Percentiles rank a stretch among this genome's conserved stretches.
Evolutionary conservation across 2,888 invertebrate species (phyloP).

Genomic region (Drosophila tripunctata): DNA sequence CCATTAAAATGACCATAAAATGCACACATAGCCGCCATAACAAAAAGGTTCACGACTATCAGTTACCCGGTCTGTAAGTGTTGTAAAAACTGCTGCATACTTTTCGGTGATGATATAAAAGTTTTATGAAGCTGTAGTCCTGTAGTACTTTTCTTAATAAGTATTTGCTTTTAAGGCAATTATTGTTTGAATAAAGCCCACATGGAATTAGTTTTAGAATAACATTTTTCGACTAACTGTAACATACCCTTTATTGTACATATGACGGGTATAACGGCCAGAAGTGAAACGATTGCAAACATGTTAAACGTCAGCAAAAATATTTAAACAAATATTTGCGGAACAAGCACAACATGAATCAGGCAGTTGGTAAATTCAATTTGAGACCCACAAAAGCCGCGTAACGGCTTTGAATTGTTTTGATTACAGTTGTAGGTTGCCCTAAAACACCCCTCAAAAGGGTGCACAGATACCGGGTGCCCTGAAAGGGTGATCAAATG

Average conservation of each 20-base stretch:
- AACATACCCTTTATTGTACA: not conserved
- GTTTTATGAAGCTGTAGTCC: too few species aligned
- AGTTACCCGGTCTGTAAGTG: too few species aligned
- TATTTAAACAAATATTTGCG: constrained; percentile 66
- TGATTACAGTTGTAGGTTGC: constrained; percentile 40
- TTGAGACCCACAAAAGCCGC: constrained; percentile 46
- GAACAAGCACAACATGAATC: constrained; percentile 41
- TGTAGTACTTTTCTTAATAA: too few species aligned
- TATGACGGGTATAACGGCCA: not conserved
- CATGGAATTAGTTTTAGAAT: too few species aligned
- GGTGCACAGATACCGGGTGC: not conserved
- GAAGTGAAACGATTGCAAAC: constrained; percentile 41
- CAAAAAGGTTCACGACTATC: constrained; percentile 19
- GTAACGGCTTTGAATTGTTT: constrained; percentile 49
- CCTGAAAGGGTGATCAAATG: constrained; percentile 10
- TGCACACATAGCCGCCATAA: constrained; percentile 38
- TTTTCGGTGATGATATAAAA: too few species aligned
- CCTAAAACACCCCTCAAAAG: not conserved
- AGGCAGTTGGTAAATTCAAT: constrained; percentile 54
- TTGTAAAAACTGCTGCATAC: too few species aligned
- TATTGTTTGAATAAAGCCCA: too few species aligned
- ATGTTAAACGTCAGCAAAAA: constrained; percentile 58
- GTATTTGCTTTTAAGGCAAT: too few species aligned
- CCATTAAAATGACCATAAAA: constrained; percentile 57
- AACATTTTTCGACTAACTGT: too few species aligned